Base-by-base conservation (phyloP, 1,140 invertebrate species). In the Phymastichus coffea region DNA sequence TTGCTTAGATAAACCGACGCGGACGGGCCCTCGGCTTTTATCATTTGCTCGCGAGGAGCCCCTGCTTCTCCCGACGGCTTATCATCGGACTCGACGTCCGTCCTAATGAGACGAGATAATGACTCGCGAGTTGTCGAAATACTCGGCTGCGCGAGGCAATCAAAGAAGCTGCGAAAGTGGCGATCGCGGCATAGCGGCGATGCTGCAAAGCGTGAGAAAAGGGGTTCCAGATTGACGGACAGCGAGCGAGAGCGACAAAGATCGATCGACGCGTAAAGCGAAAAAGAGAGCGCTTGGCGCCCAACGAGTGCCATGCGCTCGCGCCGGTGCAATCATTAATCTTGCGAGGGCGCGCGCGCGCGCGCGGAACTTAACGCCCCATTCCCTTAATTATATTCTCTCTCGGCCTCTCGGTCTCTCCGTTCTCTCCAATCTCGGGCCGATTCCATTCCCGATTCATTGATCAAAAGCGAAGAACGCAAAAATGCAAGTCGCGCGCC, bases 181-280 rank as follows among this genome's bases (percentile, higher is more conserved):
- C n/a, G n/a, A n/a, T n/a, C n/a, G n/a, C n/a, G n/a, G n/a, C n/a
- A n/a, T n/a, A 46, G 59, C 49, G 37, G 60, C 63, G 46, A 67
- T 61, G 51, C 62, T 51, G 55, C 57, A 43, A 63, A 66, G 66
- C 65, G 66, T 68, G 67, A 72, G 64, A 69, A 68, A 67, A 65
- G 67, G 67, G 64, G 69, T 71, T 67, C 63, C 63, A 62, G 19
- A 60, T 54, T 40, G 33, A 55, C 17, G 35, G 26, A 25, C 43
- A 7, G 41, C 43, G 3, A 40, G 6, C 25, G 10, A 23, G 22
- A 35, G 30, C 46, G 46, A 63, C 25, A 55, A 41, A 53, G n/a
- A 61, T 28, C 14, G 25, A 47, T 41, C 22, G 17, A 40, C 7
- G 43, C 33, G 43, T 33, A 15, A 49, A 51, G 30, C 37, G 25